Conservation (phyloP, 1,140 invertebrate genomes). For the Temnothorax nylanderi region DNA sequence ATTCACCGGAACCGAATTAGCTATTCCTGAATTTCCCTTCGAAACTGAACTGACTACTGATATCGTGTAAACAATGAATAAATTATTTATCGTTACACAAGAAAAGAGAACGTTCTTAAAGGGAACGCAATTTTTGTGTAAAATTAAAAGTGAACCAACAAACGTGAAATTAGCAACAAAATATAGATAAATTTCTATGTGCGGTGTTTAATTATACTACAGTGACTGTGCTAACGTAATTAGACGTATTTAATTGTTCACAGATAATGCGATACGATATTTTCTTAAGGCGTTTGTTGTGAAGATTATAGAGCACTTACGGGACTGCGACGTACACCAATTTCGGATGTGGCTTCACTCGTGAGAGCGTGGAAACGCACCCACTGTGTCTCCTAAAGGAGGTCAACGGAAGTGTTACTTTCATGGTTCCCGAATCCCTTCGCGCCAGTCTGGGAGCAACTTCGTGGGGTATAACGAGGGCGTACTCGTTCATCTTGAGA, state of each 20-base stretch:
- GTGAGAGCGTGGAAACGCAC: slow-evolving; percentile 80
- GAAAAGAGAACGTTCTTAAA: too few species aligned
- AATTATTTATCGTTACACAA: background rate
- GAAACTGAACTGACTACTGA: background rate
- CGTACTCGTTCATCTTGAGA: slow-evolving; percentile 79
- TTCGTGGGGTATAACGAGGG: slow-evolving; percentile 76
- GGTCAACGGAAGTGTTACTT: slow-evolving; percentile 78
- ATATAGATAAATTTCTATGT: background rate
- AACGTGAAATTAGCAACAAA: background rate
- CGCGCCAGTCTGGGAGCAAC: slow-evolving; percentile 77
- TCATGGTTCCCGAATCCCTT: slow-evolving; percentile 82
- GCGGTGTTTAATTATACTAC: background rate
- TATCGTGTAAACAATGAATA: background rate
- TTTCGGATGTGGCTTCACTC: slow-evolving; percentile 78
- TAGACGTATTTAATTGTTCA: background rate
- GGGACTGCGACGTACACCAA: slow-evolving; percentile 80
- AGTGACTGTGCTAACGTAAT: background rate
- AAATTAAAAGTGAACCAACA: background rate
- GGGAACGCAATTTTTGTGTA: too few species aligned
- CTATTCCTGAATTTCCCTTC: background rate
- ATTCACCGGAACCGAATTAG: background rate
- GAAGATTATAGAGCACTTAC: slow-evolving; percentile 76
- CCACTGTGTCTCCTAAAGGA: slow-evolving; percentile 82
- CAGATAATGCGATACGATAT: background rate
- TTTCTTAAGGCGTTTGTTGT: background rate